Base-by-base conservation (phyloP, 2,888 invertebrate species). In the Sinelater perroti region DNA sequence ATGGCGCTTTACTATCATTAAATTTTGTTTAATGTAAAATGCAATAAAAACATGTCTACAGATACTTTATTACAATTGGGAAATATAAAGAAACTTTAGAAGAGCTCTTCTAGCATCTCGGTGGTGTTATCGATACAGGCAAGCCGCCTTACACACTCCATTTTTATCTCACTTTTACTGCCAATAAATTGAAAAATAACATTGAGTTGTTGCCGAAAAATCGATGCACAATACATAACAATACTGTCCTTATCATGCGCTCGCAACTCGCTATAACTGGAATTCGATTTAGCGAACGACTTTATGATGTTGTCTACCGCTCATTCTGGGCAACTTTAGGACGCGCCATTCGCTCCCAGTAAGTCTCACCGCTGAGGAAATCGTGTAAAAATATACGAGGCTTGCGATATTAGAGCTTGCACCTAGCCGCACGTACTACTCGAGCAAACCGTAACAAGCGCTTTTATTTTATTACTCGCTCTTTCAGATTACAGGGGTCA, bases 171-270 rank as follows among this genome's bases (percentile, higher is more conserved):
- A 56, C 59, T 65, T 47, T 64, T 66, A 67, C 64, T 62, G 63
- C 64, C 64, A 46, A 67, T 70, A 71, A 70, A 71, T 71, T 69
- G 71, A 71, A 71, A 71, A 71, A 71, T 70, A 71, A 71, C 70
- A 70, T 56, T 53, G 51, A 60, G 63, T 61, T 57, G 63, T 63
- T 68, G 65, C 67, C 65, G 67, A 68, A 69, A 68, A 28, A 28
- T 28, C 28, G 28, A n/a, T n/a, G n/a, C n/a, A 67, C 63, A 54
- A 51, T 54, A 62, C 65, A 65, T 69, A 70, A 69, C 66, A 68
- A 69, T 64, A 65, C 61, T 61, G 54, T 61, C 63, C 71, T 71
- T 71, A 71, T 71, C 71, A 65, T 61, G 28, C 26, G 53, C 58
- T 45, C 58, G 62, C 70, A 68, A 69, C 60, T 64, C 63, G 65